phyloP scores from a whole-genome alignment of 2,113 vertebrate species.

The Chlorodrepanis virens region DNA sequence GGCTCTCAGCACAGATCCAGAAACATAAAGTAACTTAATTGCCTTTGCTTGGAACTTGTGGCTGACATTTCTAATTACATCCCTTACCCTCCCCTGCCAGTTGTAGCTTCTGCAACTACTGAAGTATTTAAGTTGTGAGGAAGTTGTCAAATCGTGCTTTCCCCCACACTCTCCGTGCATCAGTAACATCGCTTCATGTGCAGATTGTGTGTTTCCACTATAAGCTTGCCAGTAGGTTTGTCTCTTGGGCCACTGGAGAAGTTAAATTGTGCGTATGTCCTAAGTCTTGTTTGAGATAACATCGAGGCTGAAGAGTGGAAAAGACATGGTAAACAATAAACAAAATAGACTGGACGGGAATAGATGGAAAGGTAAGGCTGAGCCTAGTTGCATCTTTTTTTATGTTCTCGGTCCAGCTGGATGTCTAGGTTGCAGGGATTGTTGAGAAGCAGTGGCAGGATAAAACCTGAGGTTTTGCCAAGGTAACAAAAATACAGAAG shows the following conservation, averaged over 20 bases:
- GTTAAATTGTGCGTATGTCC: neutral
- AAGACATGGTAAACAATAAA: conserved; percentile 56
- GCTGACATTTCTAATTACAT: conserved; percentile 21
- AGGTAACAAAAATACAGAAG: neutral
- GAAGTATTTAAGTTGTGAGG: neutral
- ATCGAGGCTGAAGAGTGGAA: conserved; percentile 49
- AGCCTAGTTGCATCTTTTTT: neutral
- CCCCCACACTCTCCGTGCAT: neutral
- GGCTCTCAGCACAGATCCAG: neutral
- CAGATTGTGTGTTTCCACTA: neutral
- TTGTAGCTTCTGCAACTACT: conserved; percentile 6
- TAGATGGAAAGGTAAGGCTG: conserved; percentile 63
- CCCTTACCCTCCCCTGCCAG: neutral
- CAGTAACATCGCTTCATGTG: neutral
- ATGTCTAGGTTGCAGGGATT: neutral
- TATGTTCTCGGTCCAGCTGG: neutral
- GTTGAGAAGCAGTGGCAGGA: neutral
- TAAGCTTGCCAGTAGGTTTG: neutral
- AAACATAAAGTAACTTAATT: conserved; percentile 6
- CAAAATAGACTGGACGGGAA: conserved; percentile 32
- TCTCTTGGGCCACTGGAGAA: neutral
- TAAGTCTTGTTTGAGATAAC: conserved; percentile 51
- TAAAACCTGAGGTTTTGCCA: conserved; percentile 35
- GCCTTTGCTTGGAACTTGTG: neutral
- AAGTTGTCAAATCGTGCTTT: neutral